Evolutionary conservation across 2,888 invertebrate genomes (phyloP).

Genomic region (Horisme vitalbata): DNA sequence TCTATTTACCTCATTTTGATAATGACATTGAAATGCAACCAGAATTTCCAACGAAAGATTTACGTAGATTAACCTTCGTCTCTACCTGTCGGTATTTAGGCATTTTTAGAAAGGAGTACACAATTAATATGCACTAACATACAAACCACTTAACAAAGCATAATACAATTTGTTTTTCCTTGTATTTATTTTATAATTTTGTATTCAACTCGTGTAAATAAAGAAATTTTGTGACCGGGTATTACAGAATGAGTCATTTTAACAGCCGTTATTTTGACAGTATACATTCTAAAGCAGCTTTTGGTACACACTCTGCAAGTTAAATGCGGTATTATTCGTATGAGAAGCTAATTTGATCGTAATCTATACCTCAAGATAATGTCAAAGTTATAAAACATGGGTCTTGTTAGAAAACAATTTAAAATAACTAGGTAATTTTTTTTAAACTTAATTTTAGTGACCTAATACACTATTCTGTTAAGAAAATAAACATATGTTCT

Average conservation of each 20-base stretch:
- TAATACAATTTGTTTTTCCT: conserved; percentile 61
- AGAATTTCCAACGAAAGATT: no score
- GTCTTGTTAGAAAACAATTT: no score
- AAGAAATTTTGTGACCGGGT: conserved; percentile 66
- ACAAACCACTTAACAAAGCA: conserved; percentile 51
- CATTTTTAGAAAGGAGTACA: conserved; percentile 57
- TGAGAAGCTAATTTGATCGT: conserved; percentile 31
- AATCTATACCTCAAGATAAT: conserved; percentile 1
- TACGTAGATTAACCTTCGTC: no score
- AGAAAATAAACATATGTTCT: no score
- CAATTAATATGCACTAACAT: conserved; percentile 59
- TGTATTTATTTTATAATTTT: conserved; percentile 41
- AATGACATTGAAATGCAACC: no score
- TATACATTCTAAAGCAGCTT: conserved; percentile 60
- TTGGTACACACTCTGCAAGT: conserved; percentile 46
- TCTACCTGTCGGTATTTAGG: conserved; percentile 40
- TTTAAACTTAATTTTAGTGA: no score
- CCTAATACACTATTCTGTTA: no score
- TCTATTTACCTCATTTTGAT: no score
- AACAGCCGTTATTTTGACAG: conserved; percentile 64
- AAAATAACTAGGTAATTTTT: no score
- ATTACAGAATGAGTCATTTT: conserved; percentile 69
- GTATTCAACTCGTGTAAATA: conserved; percentile 60
- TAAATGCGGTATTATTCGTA: conserved; percentile 42
- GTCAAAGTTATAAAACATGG: background rate